Percentiles rank a stretch among this genome's conserved stretches.
Evolutionary conservation across 2,888 invertebrate genomes (phyloP).

Genomic region (Eledona agricola): DNA sequence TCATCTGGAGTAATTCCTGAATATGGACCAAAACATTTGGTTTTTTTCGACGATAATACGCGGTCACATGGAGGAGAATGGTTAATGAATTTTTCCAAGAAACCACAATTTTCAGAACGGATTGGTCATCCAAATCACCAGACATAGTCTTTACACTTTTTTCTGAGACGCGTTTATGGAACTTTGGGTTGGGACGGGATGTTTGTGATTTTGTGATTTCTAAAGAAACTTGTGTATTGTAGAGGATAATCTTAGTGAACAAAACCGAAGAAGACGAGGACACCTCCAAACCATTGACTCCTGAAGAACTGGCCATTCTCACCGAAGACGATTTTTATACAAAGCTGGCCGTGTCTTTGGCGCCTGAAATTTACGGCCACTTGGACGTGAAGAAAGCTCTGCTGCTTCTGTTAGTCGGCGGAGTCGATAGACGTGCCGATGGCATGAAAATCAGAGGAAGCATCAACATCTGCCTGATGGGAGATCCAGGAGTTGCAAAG

Average conservation of each 20-base stretch:
- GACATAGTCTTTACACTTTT: too few relatives aligned
- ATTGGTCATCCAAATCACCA: too few relatives aligned
- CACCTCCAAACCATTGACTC: constrained; percentile 75
- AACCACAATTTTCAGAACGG: too few relatives aligned
- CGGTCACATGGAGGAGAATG: too few relatives aligned
- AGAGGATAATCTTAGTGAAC: constrained; percentile 82
- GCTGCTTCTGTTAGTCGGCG: constrained; percentile 89
- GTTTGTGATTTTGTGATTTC: constrained; percentile 3
- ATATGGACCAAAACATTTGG: too few relatives aligned
- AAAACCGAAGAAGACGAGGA: constrained; percentile 85
- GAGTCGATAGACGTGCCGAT: constrained; percentile 85
- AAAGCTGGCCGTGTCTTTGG: constrained; percentile 89
- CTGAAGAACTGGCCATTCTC: constrained; percentile 82
- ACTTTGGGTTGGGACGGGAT: too few relatives aligned
- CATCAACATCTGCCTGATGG: constrained; percentile 99
- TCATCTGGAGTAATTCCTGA: too few relatives aligned
- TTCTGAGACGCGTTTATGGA: too few relatives aligned
- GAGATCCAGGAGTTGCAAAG: constrained; percentile 99
- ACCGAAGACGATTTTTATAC: constrained; percentile 92
- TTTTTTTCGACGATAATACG: too few relatives aligned
- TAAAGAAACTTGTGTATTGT: constrained; percentile 41
- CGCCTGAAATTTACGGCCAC: constrained; percentile 99
- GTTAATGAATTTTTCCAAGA: too few relatives aligned
- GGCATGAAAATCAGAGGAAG: constrained; percentile 98
- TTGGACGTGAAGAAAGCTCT: constrained; percentile 98